Evolutionary conservation across 2,888 invertebrate species (phyloP), one percentile per base, ranked within the genome.

Genomic region (Zygogramma bicolorata): DNA sequence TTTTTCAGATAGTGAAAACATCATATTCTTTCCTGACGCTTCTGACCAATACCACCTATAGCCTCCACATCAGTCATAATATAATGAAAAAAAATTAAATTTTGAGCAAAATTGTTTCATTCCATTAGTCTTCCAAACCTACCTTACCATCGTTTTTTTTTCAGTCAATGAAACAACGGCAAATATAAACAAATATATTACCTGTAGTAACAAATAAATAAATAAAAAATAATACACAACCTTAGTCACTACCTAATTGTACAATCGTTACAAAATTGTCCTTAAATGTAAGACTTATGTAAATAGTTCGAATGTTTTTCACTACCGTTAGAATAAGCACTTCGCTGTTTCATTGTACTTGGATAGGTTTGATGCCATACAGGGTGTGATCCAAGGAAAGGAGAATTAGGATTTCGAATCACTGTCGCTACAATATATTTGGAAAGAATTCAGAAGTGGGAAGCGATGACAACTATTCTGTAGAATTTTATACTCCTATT

Each of bases 181-280:
- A 67, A 65, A 63, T 71, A 71, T 75, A 72, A 70, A 75, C 72
- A 75, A 73, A 71, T 74, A 69, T 68, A 71, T 71, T 74, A 68
- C 63, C 40, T 66, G 59, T 68, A 67, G 34, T 69, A 73, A 75
- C 73, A 75, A 75, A 75, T 75, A 75, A 75, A 75, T 75, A 75
- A 75, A 75, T 72, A 71, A 73, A 75, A 75, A 71, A 61, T 73
- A 69, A 71, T 73, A 74, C 74, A 75, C 71, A 70, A 34, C 63
- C 66, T 71, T 73, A 71, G 40, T 31, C 34, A 46, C 59, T 62
- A 69, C 68, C 59, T 71, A 68, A 20, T 70, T 66, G 65, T 73
- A 75, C 70, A 73, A 75, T 60, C 69, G 38, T 34, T 61, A 34
- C 22, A 18, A 61, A 61, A 61, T 61, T 38, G 18, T 31, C 38